These are phyloP conservation scores for Petrocephalus schoutedeni DNA, from an alignment of 2,797 vertebrate genomes.

Conservation along the genomic window DNA sequence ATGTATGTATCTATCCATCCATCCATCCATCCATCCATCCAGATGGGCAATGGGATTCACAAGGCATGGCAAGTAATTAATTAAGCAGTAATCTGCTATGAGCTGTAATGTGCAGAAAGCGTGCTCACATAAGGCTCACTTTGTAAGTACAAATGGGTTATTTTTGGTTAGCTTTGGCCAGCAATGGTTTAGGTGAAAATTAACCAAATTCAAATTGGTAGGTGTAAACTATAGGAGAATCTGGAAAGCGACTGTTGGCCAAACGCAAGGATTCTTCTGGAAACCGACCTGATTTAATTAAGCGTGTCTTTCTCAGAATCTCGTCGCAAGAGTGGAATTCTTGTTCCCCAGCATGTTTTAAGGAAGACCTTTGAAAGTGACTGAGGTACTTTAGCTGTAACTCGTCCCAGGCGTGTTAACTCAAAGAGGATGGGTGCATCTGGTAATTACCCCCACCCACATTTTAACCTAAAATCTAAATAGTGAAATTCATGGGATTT, in stretches of 20 bases:
- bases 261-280: background rate
- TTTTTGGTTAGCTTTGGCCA: background rate
- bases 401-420: background rate
- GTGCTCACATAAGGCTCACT: background rate
- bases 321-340: background rate
- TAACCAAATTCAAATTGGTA: background rate
- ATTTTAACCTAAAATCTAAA: background rate
- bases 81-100: background rate
- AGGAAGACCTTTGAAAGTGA: background rate
- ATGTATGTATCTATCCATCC: background rate
- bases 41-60: background rate
- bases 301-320: background rate
- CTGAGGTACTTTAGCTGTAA: background rate
- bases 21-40: background rate
- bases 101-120: background rate
- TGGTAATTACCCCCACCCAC: background rate
- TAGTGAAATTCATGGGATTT: constrained; percentile 1
- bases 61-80: background rate
- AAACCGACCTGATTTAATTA: background rate
- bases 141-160: background rate
- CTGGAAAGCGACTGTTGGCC: background rate
- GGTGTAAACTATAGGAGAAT: background rate
- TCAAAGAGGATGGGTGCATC: background rate
- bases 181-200: background rate
- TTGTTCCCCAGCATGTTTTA: background rate